Conservation (phyloP, 2,888 invertebrate species). For the Lasius fuliginosus region DNA sequence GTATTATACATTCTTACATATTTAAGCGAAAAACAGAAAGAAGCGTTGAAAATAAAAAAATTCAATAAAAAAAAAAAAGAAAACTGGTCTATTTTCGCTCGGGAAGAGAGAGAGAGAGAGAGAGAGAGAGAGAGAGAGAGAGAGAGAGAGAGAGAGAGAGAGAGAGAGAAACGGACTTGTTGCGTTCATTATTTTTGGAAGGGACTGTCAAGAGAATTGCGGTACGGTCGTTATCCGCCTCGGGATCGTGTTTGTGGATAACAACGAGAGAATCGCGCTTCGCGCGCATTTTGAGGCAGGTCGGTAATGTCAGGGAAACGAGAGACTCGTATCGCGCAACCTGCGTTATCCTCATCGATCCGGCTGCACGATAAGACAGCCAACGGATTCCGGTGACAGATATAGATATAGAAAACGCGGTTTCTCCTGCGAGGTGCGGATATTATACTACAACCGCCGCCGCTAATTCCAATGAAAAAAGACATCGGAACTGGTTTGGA, state of each 20-base stretch:
- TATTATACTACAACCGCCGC: not conserved
- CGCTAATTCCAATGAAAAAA: conserved; percentile 57
- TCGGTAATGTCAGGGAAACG: conserved; percentile 79
- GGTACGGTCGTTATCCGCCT: conserved; percentile 56
- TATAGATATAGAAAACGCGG: not conserved
- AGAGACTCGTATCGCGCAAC: conserved; percentile 71
- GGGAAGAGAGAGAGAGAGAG: not conserved
- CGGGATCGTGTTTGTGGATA: conserved; percentile 63
- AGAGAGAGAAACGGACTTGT: not conserved
- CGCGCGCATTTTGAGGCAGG: conserved; percentile 79
- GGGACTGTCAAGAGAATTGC: not conserved
- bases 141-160: not conserved
- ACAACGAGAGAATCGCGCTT: conserved; percentile 57
- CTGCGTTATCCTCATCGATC: conserved; percentile 81
- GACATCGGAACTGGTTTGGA: conserved; percentile 67
- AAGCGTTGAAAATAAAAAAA: not conserved
- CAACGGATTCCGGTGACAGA: conserved; percentile 36
- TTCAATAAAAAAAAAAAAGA: not conserved
- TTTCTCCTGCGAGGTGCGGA: not conserved
- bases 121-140: not conserved
- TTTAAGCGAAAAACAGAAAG: not conserved
- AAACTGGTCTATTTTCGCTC: not conserved
- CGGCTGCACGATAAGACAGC: conserved; percentile 73
- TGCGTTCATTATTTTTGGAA: conserved; percentile 1
- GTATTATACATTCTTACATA: not conserved